A percentile compares a stretch with the other conserved stretches of the same genome.
These are phyloP conservation scores for Gryllus bimaculatus DNA, from an alignment of 1,140 invertebrate species.

Conservation along the genomic window DNA sequence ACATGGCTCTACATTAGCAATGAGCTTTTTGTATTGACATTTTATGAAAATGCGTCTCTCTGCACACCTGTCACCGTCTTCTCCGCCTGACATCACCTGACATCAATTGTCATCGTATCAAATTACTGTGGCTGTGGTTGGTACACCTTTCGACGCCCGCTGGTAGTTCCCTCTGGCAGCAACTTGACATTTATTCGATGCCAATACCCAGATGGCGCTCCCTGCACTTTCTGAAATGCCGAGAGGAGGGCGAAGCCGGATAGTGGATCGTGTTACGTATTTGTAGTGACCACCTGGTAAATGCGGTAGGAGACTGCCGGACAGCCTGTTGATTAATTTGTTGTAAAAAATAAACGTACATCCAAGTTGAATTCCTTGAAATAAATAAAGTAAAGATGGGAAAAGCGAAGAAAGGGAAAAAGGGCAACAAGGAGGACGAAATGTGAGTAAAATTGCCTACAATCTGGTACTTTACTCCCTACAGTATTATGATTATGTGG, in stretches of 20 bases:
- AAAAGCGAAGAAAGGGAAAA: slow-evolving; percentile 59
- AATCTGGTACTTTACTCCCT: slow-evolving; percentile 25
- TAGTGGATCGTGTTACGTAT: background rate
- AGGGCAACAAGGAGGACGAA: slow-evolving; percentile 50
- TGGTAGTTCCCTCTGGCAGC: background rate
- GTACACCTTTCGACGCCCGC: background rate
- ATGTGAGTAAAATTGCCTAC: slow-evolving; percentile 41
- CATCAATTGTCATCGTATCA: too few relatives aligned
- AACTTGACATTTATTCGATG: background rate
- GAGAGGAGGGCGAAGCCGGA: background rate
- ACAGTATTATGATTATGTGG: slow-evolving; percentile 11
- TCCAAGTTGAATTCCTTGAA: background rate
- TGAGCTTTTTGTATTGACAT: too few relatives aligned
- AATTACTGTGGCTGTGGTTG: background rate
- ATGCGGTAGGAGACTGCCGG: background rate
- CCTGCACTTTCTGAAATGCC: background rate
- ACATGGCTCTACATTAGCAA: too few relatives aligned
- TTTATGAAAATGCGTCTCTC: too few relatives aligned
- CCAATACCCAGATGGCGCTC: background rate
- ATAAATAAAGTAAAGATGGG: slow-evolving; percentile 41
- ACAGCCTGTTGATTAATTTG: background rate
- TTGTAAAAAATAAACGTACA: background rate
- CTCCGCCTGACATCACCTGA: too few relatives aligned
- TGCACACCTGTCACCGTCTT: too few relatives aligned
- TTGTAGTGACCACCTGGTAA: background rate